A percentile compares a stretch with the other conserved stretches of the same genome.
These are phyloP conservation scores for Lagocephalus sceleratus DNA, from an alignment of 2,797 vertebrate genomes.

Conservation along the genomic window DNA sequence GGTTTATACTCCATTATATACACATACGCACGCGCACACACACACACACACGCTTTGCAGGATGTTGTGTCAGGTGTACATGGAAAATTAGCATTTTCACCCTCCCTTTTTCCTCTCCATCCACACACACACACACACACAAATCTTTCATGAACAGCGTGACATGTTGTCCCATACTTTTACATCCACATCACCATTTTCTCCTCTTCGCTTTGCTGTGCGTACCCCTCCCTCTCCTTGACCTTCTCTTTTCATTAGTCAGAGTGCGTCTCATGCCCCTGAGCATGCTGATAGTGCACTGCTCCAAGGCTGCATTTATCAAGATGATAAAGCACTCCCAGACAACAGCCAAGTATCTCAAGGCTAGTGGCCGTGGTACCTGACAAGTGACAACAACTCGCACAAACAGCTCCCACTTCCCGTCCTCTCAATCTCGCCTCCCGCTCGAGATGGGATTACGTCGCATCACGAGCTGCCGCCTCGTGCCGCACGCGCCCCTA, in stretches of 20 bases:
- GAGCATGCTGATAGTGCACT: slow-evolving; percentile 73
- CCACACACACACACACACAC: background rate
- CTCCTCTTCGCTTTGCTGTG: slow-evolving; percentile 22
- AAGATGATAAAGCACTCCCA: slow-evolving; percentile 74
- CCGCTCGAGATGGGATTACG: slow-evolving; percentile 12
- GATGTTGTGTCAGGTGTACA: slow-evolving; percentile 9
- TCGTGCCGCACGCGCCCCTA: slow-evolving; percentile 52
- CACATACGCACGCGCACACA: slow-evolving; percentile 6
- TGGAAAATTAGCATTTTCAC: slow-evolving; percentile 18
- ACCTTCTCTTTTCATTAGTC: slow-evolving; percentile 79
- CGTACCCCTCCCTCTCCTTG: slow-evolving; percentile 64
- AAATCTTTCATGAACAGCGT: slow-evolving; percentile 38
- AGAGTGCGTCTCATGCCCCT: slow-evolving; percentile 74
- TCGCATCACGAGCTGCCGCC: slow-evolving; percentile 59
- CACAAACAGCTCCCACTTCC: slow-evolving; percentile 58
- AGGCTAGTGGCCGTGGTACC: slow-evolving; percentile 67
- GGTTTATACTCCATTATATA: slow-evolving; percentile 12
- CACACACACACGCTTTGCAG: background rate
- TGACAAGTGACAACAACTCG: slow-evolving; percentile 74
- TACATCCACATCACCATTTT: slow-evolving; percentile 51
- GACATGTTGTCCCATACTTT: slow-evolving; percentile 55
- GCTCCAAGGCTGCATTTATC: slow-evolving; percentile 77
- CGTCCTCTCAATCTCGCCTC: slow-evolving; percentile 10
- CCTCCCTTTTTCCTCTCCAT: background rate
- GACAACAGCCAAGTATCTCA: slow-evolving; percentile 74